phyloP scores from a whole-genome alignment of 2,888 invertebrate genomes.

The Allolobophora icterica region DNA sequence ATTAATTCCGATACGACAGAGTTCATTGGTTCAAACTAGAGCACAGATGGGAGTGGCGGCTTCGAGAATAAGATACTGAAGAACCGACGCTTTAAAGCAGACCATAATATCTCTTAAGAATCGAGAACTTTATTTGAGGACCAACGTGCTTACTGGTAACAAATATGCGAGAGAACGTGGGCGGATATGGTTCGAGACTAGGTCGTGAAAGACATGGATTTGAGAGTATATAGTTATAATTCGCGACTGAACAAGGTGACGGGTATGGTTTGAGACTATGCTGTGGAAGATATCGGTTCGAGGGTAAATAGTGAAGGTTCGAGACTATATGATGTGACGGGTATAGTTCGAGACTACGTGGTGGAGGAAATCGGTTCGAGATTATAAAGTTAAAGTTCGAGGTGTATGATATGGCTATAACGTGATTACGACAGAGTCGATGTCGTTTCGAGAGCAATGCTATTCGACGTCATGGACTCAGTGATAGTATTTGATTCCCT shows the following conservation, averaged over 20 bases:
- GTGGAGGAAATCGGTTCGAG: too few relatives aligned
- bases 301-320: background rate
- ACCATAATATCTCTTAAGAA: too few relatives aligned
- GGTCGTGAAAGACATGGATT: too few relatives aligned
- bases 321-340: background rate
- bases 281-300: background rate
- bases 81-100: background rate
- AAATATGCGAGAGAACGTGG: background rate
- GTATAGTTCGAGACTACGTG: background rate
- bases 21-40: background rate
- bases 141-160: too few relatives aligned
- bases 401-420: too few relatives aligned
- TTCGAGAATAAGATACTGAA: background rate
- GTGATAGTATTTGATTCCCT: slow-evolving; percentile 32
- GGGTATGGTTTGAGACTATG: background rate
- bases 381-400: too few relatives aligned
- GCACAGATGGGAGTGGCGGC: background rate
- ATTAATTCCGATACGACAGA: background rate
- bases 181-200: too few relatives aligned
- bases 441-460: background rate
- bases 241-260: too few relatives aligned
- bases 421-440: background rate
- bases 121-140: too few relatives aligned
- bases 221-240: too few relatives aligned
- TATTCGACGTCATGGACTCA: background rate